A percentile compares a stretch with the other conserved stretches of the same genome.
phyloP scores from a whole-genome alignment of 2,797 vertebrate species.

The Odontamblyopus rebecca region DNA sequence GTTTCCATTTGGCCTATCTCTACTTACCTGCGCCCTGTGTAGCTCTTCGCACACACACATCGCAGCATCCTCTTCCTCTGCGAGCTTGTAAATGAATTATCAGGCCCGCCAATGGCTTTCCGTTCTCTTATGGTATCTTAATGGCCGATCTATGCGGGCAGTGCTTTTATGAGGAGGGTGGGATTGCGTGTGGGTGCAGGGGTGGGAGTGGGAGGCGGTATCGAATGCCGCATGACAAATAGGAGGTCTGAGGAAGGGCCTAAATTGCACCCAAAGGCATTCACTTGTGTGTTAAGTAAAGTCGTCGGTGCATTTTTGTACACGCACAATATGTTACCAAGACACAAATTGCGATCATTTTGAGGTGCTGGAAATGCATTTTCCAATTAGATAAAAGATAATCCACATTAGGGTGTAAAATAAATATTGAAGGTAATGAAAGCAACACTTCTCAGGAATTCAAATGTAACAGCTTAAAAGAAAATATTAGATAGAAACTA shows the following conservation, averaged over 20 bases:
- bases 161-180: conserved; percentile 61
- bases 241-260: conserved; percentile 62
- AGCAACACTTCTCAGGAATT: neutral
- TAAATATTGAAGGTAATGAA: neutral
- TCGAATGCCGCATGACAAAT: conserved; percentile 69
- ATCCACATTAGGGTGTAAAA: neutral
- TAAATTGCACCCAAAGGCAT: conserved; percentile 53
- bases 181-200: conserved; percentile 28
- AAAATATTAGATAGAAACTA: neutral
- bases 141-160: conserved; percentile 66
- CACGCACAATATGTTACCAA: neutral
- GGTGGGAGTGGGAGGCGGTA: conserved; percentile 22
- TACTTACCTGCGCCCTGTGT: conserved; percentile 54
- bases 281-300: conserved; percentile 27
- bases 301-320: neutral
- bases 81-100: conserved; percentile 73
- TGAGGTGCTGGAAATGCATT: neutral
- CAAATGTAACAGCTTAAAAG: neutral
- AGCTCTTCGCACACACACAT: conserved; percentile 44
- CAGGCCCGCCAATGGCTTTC: conserved; percentile 66
- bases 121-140: conserved; percentile 65
- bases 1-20: conserved; percentile 35
- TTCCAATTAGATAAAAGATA: neutral
- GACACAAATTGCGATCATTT: neutral
- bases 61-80: conserved; percentile 39